Base-by-base conservation (phyloP, 2,888 invertebrate genomes). In the Caenorhabditis uteleia region DNA sequence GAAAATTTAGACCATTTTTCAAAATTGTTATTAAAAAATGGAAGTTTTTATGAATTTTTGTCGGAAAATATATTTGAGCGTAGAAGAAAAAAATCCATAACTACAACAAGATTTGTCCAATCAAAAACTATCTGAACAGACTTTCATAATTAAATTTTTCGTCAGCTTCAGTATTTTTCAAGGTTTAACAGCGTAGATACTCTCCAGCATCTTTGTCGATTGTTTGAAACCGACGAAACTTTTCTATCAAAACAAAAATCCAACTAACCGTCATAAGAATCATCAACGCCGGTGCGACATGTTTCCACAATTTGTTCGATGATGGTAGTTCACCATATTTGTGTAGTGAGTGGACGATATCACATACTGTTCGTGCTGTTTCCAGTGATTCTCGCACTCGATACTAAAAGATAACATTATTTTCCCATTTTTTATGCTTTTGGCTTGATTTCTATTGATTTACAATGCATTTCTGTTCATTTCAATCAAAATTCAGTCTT, bases 331-430 rank as follows among this genome's bases (percentile, higher is more conserved):
- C 53, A 6, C 56, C 64, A 34, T 26, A 65, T 51, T 61, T 69
- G 21, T 64, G 50, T 10, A 72, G 53, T 0, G 72, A 54, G 25
- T 67, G 51, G 5, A 72, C 57, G 25, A 65, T 45, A 33, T 72
- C 67, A 18, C 67, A 44, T 3, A 61, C 58, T 14, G 29, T 25
- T 10, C 67, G 58, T 1, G 56, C 60, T 4, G 46, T 48, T 6
- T 51, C 53, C n/a, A 55, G 46, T 10, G 54, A 44, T 23, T 58
- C 64, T 3, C 46, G 43, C 10, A 72, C 61, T 2, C 69, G 68
- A 29, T 72, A 72, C 69, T 68, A 44, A 40, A 64, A 62, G n/a
- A n/a, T 26, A 18, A 23, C 6, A 29, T 29, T 29, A 8, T 36
- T 36, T 6, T 36, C 16, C 18, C 5, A 12, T 42, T 42, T 21